These are phyloP conservation scores for Megaceryle maxima DNA, from an alignment of 2,113 vertebrate genomes.

Conservation along the genomic window DNA sequence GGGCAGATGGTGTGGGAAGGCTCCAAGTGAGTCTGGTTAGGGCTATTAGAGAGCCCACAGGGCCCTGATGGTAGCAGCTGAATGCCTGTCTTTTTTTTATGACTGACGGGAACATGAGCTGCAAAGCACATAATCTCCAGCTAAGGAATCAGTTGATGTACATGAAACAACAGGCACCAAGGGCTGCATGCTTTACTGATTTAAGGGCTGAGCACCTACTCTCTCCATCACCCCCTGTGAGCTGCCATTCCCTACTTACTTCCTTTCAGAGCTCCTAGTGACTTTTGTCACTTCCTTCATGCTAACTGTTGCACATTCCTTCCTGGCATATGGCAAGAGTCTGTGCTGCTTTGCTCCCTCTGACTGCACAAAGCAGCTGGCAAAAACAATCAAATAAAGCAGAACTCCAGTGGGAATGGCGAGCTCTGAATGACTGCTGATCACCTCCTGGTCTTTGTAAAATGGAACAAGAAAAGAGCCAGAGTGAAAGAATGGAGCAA, in stretches of 20 bases:
- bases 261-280: background rate
- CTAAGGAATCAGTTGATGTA: background rate
- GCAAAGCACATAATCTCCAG: background rate
- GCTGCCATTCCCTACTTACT: background rate
- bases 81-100: background rate
- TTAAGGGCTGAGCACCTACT: background rate
- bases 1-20: background rate
- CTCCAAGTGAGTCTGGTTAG: background rate
- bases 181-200: background rate
- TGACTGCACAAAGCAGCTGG: background rate
- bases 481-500: slow-evolving; percentile 3
- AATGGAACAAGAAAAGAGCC: background rate
- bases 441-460: slow-evolving; percentile 11
- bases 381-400: background rate
- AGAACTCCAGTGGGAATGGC: background rate
- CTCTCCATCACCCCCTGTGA: background rate
- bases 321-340: background rate
- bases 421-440: background rate
- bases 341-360: background rate
- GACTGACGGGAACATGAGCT: background rate
- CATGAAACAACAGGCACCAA: background rate
- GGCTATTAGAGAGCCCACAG: background rate
- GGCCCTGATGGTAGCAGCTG: background rate
- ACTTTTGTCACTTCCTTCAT: background rate
- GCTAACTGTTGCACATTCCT: background rate